Evolutionary conservation across 2,113 vertebrate species (phyloP).

Genomic region (Lates calcarifer): DNA sequence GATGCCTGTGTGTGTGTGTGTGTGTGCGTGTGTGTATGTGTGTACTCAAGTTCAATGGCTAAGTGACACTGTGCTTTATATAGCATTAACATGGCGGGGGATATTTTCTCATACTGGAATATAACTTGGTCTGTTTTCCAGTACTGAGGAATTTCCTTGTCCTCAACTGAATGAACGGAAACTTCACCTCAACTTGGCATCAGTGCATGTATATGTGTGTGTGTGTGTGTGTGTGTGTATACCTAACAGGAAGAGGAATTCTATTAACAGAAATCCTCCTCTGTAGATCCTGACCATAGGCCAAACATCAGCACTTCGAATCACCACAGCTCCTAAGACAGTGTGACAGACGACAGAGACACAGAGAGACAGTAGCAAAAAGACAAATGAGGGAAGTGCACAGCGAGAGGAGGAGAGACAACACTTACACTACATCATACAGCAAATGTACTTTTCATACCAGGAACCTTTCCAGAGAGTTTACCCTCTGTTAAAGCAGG

Average conservation of each 20-base stretch:
- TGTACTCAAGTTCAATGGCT: neutral
- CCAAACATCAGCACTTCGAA: slow-evolving; percentile 87
- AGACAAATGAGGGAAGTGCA: neutral
- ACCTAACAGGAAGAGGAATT: slow-evolving; percentile 98
- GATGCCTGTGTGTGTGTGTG: neutral
- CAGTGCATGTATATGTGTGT: neutral
- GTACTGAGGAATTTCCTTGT: neutral
- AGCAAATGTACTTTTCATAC: no score
- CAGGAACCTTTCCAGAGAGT: no score
- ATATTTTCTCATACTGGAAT: neutral
- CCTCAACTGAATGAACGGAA: neutral
- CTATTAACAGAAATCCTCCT: slow-evolving; percentile 97
- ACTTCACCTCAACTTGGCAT: neutral
- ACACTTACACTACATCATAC: neutral
- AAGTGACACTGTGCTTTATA: neutral
- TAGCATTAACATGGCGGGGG: neutral
- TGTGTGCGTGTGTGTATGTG: neutral
- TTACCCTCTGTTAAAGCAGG: no score
- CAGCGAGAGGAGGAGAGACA: neutral
- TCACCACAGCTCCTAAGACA: slow-evolving; percentile 87
- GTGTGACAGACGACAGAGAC: neutral
- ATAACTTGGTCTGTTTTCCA: no score
- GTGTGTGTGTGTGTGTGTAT: slow-evolving; percentile 12
- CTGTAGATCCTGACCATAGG: slow-evolving; percentile 98
- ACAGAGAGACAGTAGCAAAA: no score